A percentile compares a stretch with the other conserved stretches of the same genome.
Evolutionary conservation across 2,888 invertebrate genomes (phyloP).

Genomic region (Drosophila glabriapex): DNA sequence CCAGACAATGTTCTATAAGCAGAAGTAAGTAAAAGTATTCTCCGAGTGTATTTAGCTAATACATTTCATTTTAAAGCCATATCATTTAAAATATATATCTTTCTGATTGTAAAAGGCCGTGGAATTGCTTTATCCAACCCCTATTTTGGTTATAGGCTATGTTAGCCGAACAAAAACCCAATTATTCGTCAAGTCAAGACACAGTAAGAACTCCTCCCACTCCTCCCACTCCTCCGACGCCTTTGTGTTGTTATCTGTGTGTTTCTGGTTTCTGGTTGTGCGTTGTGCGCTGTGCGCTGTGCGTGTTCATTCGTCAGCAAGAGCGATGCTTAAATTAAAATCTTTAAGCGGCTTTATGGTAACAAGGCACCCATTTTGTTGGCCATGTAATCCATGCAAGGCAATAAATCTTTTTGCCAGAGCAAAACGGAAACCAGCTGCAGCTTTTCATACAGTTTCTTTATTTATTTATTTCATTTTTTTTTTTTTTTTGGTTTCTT

Average conservation of each 20-base stretch:
- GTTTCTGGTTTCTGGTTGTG: slow-evolving; percentile 8
- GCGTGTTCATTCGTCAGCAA: slow-evolving; percentile 38
- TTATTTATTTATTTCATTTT: slow-evolving; percentile 37
- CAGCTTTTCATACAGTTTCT: slow-evolving; percentile 44
- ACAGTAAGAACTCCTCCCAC: not conserved
- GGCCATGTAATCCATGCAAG: slow-evolving; percentile 56
- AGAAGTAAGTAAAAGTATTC: not conserved
- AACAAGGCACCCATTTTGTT: slow-evolving; percentile 55
- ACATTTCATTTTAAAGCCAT: not conserved
- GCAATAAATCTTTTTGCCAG: slow-evolving; percentile 67
- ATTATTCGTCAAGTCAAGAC: slow-evolving; percentile 23
- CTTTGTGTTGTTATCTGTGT: slow-evolving; percentile 10
- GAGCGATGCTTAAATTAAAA: slow-evolving; percentile 63
- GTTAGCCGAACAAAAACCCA: slow-evolving; percentile 13
- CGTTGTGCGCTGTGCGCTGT: slow-evolving; percentile 3
- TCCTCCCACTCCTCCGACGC: not conserved
- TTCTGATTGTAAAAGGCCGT: not conserved
- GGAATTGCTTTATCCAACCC: not conserved
- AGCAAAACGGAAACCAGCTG: slow-evolving; percentile 63
- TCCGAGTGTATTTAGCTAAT: not conserved
- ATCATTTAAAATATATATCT: not conserved
- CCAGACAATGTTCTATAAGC: not conserved
- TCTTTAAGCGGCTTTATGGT: slow-evolving; percentile 74
- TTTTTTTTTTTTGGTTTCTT: slow-evolving; percentile 17
- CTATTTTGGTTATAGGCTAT: slow-evolving; percentile 5